Evolutionary conservation across 2,888 invertebrate genomes (phyloP).

Genomic region (Ennomos erosarius): DNA sequence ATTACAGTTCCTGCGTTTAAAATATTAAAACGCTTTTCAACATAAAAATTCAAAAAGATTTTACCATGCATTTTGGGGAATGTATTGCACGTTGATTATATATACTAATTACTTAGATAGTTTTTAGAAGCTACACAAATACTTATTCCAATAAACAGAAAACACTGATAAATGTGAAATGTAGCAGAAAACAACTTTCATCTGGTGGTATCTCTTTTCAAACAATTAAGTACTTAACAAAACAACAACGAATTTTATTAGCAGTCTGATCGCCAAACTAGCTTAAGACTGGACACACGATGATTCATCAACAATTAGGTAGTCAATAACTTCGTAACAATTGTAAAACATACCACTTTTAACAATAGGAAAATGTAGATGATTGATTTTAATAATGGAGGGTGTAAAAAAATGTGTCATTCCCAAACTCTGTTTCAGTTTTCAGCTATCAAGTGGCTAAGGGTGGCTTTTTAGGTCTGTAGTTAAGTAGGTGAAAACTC

Average conservation of each 20-base stretch:
- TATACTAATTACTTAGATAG: conserved; percentile 30
- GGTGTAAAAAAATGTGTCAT: conserved; percentile 1
- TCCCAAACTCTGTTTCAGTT: too few species aligned
- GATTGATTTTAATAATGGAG: conserved; percentile 9
- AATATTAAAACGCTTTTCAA: conserved; percentile 22
- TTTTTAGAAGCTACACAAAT: conserved; percentile 4
- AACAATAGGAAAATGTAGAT: conserved; percentile 2
- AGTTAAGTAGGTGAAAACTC: too few species aligned
- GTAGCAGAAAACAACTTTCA: too few species aligned
- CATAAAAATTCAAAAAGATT: conserved; percentile 37
- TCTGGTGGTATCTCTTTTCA: too few species aligned
- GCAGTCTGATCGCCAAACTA: background rate
- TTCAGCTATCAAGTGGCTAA: too few species aligned
- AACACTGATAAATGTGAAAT: too few species aligned
- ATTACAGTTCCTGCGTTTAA: conserved; percentile 23
- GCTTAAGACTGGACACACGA: background rate
- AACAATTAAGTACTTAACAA: too few species aligned
- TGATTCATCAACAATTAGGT: conserved; percentile 11
- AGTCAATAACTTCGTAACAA: conserved; percentile 7
- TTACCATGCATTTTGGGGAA: conserved; percentile 65
- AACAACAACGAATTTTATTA: background rate
- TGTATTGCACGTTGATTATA: conserved; percentile 61
- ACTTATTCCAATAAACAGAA: background rate
- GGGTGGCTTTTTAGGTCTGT: too few species aligned
- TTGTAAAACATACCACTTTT: conserved; percentile 10